Conservation (phyloP, 2,797 vertebrate species). For the Toxotes lorentzi region DNA sequence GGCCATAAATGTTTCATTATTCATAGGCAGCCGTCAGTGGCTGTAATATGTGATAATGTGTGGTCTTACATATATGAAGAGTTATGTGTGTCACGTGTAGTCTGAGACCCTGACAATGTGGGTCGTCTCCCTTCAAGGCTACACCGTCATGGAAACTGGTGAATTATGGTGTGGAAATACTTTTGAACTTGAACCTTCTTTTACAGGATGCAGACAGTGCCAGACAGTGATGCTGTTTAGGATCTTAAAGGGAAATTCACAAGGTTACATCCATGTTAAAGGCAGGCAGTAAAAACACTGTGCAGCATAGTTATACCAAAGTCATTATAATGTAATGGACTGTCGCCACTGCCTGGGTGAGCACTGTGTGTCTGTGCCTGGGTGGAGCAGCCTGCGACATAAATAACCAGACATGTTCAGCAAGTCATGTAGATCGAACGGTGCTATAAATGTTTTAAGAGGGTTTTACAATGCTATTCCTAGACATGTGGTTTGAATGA, state of each 20-base stretch:
- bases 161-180: constrained; percentile 50
- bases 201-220: constrained; percentile 46
- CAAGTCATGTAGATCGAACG: background rate
- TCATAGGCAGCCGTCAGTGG: background rate
- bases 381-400: background rate
- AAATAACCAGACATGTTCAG: background rate
- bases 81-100: constrained; percentile 36
- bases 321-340: constrained; percentile 6
- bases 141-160: constrained; percentile 25
- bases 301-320: background rate
- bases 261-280: constrained; percentile 36
- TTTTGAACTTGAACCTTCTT: constrained; percentile 23
- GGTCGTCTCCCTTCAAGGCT: constrained; percentile 49
- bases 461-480: too few species aligned
- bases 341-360: background rate
- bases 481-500: background rate
- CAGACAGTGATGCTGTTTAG: constrained; percentile 38
- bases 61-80: constrained; percentile 32
- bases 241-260: constrained; percentile 25
- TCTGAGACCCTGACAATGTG: constrained; percentile 21
- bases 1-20: constrained; percentile 2
- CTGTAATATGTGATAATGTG: constrained; percentile 32
- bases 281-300: background rate
- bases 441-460: background rate
- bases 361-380: background rate